phyloP scores from a whole-genome alignment of 2,797 vertebrate genomes.

The Poeciliopsis gracilis region DNA sequence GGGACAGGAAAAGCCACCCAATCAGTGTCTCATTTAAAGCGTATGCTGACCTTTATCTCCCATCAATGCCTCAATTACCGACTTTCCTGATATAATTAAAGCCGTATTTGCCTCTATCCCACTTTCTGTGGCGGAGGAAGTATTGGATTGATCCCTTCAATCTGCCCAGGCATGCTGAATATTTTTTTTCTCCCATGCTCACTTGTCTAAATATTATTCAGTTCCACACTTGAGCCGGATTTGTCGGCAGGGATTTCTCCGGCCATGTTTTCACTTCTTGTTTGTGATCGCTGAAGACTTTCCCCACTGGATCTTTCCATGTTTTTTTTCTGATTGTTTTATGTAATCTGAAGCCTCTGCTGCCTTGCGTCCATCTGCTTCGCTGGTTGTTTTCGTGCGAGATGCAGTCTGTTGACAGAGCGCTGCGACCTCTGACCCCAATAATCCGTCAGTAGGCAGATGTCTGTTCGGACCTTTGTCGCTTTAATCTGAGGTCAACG shows the following conservation, averaged over 20 bases:
- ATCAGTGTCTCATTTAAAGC: slow-evolving; percentile 61
- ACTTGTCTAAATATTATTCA: slow-evolving; percentile 79
- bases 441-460: slow-evolving; percentile 44
- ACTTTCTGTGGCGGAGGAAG: slow-evolving; percentile 70
- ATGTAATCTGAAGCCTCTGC: slow-evolving; percentile 53
- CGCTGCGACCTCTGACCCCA: slow-evolving; percentile 33
- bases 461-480: slow-evolving; percentile 40
- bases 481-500: slow-evolving; percentile 22
- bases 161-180: slow-evolving; percentile 71
- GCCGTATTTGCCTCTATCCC: slow-evolving; percentile 55
- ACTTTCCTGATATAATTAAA: slow-evolving; percentile 57
- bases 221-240: slow-evolving; percentile 72
- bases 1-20: slow-evolving; percentile 39
- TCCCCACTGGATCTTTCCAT: slow-evolving; percentile 34
- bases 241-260: slow-evolving; percentile 73
- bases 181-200: slow-evolving; percentile 64
- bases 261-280: slow-evolving; percentile 63
- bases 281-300: slow-evolving; percentile 49
- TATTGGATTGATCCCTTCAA: slow-evolving; percentile 72
- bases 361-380: slow-evolving; percentile 44
- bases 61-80: slow-evolving; percentile 53
- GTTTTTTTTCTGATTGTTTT: slow-evolving; percentile 46
- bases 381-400: slow-evolving; percentile 34
- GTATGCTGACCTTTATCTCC: slow-evolving; percentile 47
- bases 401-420: slow-evolving; percentile 31